Evolutionary conservation across 2,113 vertebrate genomes (phyloP).

Genomic region (Gymnocephalus cernua): DNA sequence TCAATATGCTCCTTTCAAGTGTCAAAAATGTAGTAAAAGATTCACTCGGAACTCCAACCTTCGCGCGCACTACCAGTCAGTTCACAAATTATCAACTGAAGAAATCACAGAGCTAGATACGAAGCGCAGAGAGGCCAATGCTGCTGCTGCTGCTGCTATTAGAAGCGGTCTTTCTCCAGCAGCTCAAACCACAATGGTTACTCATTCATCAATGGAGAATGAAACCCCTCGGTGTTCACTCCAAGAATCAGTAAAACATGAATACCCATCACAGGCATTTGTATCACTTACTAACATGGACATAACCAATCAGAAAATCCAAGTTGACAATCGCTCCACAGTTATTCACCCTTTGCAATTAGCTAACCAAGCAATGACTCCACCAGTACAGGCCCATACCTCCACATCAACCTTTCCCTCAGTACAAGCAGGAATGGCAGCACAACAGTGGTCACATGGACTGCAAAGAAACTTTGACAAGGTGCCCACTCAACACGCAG

Average conservation of each 20-base stretch:
- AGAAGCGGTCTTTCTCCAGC: background rate
- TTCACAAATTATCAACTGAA: conserved; percentile 91
- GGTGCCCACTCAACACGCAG: conserved; percentile 11
- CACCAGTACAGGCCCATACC: conserved; percentile 11
- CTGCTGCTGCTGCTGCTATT: conserved; percentile 26
- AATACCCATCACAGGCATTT: conserved; percentile 30
- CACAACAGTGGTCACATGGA: conserved; percentile 37
- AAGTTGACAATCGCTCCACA: conserved; percentile 32
- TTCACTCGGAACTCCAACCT: conserved; percentile 98
- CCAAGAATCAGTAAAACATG: conserved; percentile 23
- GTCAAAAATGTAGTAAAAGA: conserved; percentile 92
- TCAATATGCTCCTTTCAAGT: conserved; percentile 94
- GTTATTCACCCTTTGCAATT: conserved; percentile 50
- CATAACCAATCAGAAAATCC: conserved; percentile 1
- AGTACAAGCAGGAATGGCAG: conserved; percentile 3
- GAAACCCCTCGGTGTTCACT: background rate
- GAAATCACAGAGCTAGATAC: conserved; percentile 92
- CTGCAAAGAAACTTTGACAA: conserved; percentile 23
- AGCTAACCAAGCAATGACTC: conserved; percentile 5
- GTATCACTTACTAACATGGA: background rate
- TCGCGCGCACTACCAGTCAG: conserved; percentile 90
- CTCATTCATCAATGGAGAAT: background rate
- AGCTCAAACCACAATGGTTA: background rate
- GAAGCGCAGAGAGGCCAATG: conserved; percentile 87
- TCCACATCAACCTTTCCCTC: conserved; percentile 10